Evolutionary conservation across 2,797 vertebrate genomes (phyloP), one percentile per base, ranked within the genome.

Genomic region (Threskiornis aethiopicus): DNA sequence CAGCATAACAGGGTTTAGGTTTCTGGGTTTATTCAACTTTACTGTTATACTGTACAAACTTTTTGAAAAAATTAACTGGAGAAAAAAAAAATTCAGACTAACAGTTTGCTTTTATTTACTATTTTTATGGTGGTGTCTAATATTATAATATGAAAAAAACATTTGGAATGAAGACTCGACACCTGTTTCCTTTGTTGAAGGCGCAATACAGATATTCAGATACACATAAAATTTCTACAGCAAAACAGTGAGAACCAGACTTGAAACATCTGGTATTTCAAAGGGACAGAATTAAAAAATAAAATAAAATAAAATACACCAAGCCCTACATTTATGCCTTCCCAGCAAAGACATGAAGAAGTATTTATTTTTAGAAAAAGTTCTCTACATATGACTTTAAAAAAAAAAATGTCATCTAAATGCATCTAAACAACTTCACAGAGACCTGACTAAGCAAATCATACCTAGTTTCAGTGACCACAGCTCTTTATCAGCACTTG

Each of bases 201-300:
- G 46, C 49, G 83, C 20, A 83, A 58, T 49, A 89, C 11, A 82
- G 71, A 82, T 59, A 37, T 29, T 88, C 70, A 70, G 25, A 80
- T 64, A 82, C 11, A 82, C 41, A 72, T 10, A 93, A 85, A 44
- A 51, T 44, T 87, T 72, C 55, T 80, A 42, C 9, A 59, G 31
- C 58, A 76, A 54, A 88, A 59, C 22, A 90, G 54, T 21, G 5
- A 88, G 69, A 86, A 72, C 35, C 3, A 2, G 67, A 67, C 52
- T 70, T 64, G 52, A 93, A 91, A 77, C 67, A 87, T 29, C 69
- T 85, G 90, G 41, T 51, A 87, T 93, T 94, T 97, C 86, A 93
- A 96, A 92, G 39, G 13, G 35, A 84, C 6, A 33, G 16, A 61
- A 9, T 57, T 41, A 52, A 59, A 81, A 41, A 66, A 39, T 33